phyloP scores from a whole-genome alignment of 2,888 invertebrate species.

The Pyrochroa serraticornis region DNA sequence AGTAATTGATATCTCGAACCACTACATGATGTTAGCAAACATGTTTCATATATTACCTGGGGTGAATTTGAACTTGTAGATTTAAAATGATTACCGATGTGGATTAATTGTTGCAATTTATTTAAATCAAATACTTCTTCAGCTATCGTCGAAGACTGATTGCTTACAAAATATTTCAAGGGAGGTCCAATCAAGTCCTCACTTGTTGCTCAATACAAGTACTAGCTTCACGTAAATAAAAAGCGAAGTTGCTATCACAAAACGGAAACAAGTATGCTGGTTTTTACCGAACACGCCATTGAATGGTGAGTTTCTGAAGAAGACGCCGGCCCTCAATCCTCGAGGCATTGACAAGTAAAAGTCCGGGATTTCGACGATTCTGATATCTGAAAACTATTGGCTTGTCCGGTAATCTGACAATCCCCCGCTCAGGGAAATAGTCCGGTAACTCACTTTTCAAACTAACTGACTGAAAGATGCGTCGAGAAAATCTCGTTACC shows the following conservation, averaged over 20 bases:
- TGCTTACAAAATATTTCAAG: too few species aligned
- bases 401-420: constrained; percentile 48
- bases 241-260: neutral
- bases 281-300: constrained; percentile 3
- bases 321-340: constrained; percentile 21
- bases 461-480: constrained; percentile 42
- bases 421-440: constrained; percentile 43
- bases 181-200: neutral
- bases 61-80: neutral
- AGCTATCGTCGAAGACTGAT: too few species aligned
- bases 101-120: too few species aligned
- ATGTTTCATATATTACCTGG: neutral
- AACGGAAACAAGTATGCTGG: neutral
- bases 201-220: constrained; percentile 18
- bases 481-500: constrained; percentile 44
- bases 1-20: constrained; percentile 4
- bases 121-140: too few species aligned
- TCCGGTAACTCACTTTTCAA: constrained; percentile 44
- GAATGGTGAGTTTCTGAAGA: constrained; percentile 7
- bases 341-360: constrained; percentile 41
- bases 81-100: too few species aligned
- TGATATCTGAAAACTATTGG: constrained; percentile 46
- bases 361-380: constrained; percentile 35
- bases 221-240: neutral
- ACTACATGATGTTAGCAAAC: constrained; percentile 1